Evolutionary conservation across 2,797 vertebrate genomes (phyloP).

Genomic region (Megaceryle alcyon): DNA sequence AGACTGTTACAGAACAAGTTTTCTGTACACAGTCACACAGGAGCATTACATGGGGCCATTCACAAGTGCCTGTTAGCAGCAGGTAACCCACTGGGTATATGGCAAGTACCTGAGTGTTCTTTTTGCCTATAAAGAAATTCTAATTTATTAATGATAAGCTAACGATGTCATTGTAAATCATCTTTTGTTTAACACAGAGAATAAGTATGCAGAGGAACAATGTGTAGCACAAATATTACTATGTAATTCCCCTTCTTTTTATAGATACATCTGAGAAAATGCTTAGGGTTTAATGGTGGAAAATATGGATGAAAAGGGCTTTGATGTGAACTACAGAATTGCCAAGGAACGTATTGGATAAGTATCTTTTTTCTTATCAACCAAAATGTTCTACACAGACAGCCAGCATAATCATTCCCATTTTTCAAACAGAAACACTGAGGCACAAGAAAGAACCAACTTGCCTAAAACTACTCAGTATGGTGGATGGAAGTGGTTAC

Average conservation of each 20-base stretch:
- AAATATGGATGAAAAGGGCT: not conserved
- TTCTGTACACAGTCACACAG: not conserved
- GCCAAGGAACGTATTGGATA: not conserved
- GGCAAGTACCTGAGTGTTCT: not conserved
- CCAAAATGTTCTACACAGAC: not conserved
- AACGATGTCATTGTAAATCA: not conserved
- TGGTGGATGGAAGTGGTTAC: not conserved
- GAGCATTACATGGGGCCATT: not conserved
- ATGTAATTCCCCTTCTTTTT: not conserved
- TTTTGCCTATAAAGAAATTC: not conserved
- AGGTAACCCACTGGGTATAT: not conserved
- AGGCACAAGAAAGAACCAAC: not conserved
- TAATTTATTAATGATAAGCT: not conserved
- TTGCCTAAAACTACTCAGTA: not conserved
- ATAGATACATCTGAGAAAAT: not conserved
- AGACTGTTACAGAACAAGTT: not conserved
- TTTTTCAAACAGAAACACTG: not conserved
- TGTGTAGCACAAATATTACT: rapidly evolving
- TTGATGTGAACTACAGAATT: not conserved
- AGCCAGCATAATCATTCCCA: not conserved
- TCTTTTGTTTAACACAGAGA: not conserved
- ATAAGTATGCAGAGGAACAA: not conserved
- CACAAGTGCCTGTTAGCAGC: not conserved
- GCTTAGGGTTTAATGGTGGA: not conserved
- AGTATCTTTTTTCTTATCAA: not conserved